These are phyloP conservation scores for Acestrorhynchus altus DNA, from an alignment of 2,797 vertebrate genomes.

Conservation along the genomic window DNA sequence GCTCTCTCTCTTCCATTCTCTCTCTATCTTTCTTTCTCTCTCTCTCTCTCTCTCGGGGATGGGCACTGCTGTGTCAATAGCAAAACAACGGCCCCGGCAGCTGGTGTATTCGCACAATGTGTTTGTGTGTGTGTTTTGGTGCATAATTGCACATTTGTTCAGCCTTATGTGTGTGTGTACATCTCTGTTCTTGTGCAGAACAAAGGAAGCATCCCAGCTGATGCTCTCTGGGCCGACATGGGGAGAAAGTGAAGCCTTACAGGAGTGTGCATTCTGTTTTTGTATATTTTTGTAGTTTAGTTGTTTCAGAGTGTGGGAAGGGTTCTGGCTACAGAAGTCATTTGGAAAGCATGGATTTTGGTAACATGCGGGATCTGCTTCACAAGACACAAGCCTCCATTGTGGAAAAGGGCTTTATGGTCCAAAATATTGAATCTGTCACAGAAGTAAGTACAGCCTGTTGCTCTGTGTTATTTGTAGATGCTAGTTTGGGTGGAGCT, in stretches of 20 bases:
- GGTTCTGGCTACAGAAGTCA: not conserved
- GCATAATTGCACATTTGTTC: constrained; percentile 61
- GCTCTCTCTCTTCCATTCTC: constrained; percentile 34
- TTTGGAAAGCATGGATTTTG: constrained; percentile 70
- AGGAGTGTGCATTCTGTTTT: not conserved
- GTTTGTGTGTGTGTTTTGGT: constrained; percentile 58
- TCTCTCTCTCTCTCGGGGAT: constrained; percentile 63
- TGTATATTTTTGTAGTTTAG: not conserved
- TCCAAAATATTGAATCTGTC: constrained; percentile 48
- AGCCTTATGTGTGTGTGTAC: constrained; percentile 30
- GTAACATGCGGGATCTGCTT: constrained; percentile 68
- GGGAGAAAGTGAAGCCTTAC: not conserved
- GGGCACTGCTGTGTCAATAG: constrained; percentile 62
- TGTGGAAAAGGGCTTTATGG: constrained; percentile 63
- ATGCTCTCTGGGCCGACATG: constrained; percentile 21
- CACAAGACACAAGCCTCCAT: constrained; percentile 71
- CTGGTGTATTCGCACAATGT: constrained; percentile 69
- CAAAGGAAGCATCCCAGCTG: constrained; percentile 38
- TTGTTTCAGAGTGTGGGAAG: constrained; percentile 3
- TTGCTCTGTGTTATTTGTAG: constrained; percentile 11
- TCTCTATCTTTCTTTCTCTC: constrained; percentile 54
- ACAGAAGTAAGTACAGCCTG: constrained; percentile 71
- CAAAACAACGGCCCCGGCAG: constrained; percentile 74
- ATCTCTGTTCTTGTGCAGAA: constrained; percentile 29
- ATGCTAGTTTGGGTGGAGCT: constrained; percentile 38